These are phyloP conservation scores for Arrhopalites spinosus DNA, from an alignment of 2,888 invertebrate genomes.

Conservation along the genomic window DNA sequence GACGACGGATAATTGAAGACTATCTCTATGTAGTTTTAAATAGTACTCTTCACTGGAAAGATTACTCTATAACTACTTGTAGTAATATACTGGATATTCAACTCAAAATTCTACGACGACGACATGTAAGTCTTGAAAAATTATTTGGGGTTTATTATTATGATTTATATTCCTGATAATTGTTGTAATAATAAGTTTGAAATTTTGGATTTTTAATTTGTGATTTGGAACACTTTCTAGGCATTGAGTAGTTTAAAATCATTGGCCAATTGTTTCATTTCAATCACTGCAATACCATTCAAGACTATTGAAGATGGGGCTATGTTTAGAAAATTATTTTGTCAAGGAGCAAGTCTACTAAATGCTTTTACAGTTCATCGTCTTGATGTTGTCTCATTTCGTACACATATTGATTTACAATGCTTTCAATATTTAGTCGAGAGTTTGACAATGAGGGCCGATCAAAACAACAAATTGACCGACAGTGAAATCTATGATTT, in stretches of 20 bases:
- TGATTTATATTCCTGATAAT: background rate
- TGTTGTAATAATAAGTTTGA: too few species aligned
- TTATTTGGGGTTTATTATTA: background rate
- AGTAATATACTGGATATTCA: constrained; percentile 49
- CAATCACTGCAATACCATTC: constrained; percentile 48
- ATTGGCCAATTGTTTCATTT: constrained; percentile 48
- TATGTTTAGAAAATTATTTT: constrained; percentile 46
- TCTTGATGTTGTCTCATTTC: constrained; percentile 51
- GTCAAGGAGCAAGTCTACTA: constrained; percentile 44
- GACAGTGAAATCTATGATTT: constrained; percentile 54
- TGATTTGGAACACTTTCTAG: too few species aligned
- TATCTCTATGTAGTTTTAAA: constrained; percentile 42
- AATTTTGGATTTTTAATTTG: too few species aligned
- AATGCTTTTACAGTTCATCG: constrained; percentile 52
- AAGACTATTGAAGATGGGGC: constrained; percentile 40
- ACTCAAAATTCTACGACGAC: constrained; percentile 42
- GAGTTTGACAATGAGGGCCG: constrained; percentile 44
- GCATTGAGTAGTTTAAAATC: constrained; percentile 45
- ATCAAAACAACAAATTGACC: constrained; percentile 51
- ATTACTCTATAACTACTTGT: constrained; percentile 20
- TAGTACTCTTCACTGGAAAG: constrained; percentile 40
- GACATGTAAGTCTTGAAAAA: constrained; percentile 43
- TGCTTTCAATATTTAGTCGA: constrained; percentile 53
- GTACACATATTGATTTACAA: constrained; percentile 53
- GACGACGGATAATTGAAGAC: constrained; percentile 41